Conservation (phyloP, 1,140 invertebrate species). For the Doryteuthis pealeii region DNA sequence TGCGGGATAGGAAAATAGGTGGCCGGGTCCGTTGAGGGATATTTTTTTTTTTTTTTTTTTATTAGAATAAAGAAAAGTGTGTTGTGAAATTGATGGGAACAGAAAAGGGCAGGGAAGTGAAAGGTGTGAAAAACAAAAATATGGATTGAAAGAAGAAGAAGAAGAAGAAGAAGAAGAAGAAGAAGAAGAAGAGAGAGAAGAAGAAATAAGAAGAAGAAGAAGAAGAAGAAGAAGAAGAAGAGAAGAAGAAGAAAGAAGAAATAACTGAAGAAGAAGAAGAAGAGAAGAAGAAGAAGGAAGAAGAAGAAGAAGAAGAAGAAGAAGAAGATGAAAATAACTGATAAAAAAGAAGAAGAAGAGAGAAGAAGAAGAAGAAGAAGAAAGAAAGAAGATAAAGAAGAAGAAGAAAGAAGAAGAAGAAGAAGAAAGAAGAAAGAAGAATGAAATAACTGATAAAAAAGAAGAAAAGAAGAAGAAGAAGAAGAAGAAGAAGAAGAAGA, state of each 20-base stretch:
- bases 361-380: neutral
- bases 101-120: constrained; percentile 11
- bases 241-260: no score
- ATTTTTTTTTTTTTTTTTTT: neutral
- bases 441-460: no score
- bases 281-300: neutral
- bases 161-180: neutral
- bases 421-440: no score
- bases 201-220: no score
- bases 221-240: constrained; percentile 10
- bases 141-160: constrained; percentile 3
- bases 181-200: no score
- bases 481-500: constrained; percentile 16
- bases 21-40: neutral
- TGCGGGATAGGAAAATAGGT: no score
- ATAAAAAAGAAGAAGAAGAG: constrained; percentile 11
- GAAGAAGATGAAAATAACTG: no score
- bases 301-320: constrained; percentile 9
- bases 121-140: constrained; percentile 10
- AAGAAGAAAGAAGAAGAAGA: no score
- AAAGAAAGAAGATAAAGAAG: no score
- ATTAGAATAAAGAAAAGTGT: no score
- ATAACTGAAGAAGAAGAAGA: neutral
- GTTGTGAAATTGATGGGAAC: neutral
- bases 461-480: constrained; percentile 14